A percentile compares a stretch with the other conserved stretches of the same genome.
Evolutionary conservation across 2,888 invertebrate genomes (phyloP).

Genomic region (Lycophotia porphyrea): DNA sequence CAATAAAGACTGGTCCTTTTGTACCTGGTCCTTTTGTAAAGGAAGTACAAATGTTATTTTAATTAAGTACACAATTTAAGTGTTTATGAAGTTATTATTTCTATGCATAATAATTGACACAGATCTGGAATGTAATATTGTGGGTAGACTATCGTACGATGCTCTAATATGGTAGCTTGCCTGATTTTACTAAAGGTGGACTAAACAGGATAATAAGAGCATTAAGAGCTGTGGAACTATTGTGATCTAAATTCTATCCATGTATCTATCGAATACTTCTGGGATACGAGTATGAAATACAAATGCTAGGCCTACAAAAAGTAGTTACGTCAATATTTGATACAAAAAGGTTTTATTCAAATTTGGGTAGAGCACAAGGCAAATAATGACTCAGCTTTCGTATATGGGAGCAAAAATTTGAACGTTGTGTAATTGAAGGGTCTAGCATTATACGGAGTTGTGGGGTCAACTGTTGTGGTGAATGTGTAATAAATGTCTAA

Average conservation of each 20-base stretch:
- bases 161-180: background rate
- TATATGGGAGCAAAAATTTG: conserved; percentile 41
- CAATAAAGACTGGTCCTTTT: background rate
- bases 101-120: background rate
- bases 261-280: background rate
- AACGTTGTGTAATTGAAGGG: conserved; percentile 33
- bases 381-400: conserved; percentile 28
- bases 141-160: conserved; percentile 7
- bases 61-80: background rate
- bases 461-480: conserved; percentile 25
- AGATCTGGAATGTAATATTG: background rate
- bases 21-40: background rate
- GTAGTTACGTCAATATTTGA: background rate
- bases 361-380: conserved; percentile 42
- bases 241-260: background rate
- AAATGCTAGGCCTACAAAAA: conserved; percentile 3
- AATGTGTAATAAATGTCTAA: conserved; percentile 32
- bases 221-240: background rate
- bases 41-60: background rate
- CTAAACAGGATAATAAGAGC: background rate
- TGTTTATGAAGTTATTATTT: no score
- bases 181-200: background rate
- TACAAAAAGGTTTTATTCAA: conserved; percentile 15
- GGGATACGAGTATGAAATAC: background rate
- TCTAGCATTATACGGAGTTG: conserved; percentile 39